Base-by-base conservation (phyloP, 2,888 invertebrate species). In the Serripes groenlandicus region DNA sequence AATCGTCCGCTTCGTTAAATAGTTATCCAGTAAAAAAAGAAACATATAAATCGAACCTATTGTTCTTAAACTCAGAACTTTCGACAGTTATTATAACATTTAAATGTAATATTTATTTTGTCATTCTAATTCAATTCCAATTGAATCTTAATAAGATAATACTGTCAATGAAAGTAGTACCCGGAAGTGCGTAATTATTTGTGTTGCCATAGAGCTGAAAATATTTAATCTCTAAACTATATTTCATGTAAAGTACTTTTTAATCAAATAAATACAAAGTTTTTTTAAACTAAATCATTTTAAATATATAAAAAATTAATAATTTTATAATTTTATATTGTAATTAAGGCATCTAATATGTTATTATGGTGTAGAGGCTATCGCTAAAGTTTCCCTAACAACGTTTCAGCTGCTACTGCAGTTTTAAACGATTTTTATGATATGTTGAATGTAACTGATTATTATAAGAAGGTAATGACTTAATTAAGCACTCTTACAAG, bases 351-450 rank as follows among this genome's bases (percentile, higher is more conserved):
- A n/a, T n/a, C n/a, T n/a, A n/a, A n/a, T n/a, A 49, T 49, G 15
- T 49, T 49, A 15, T 62, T 62, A 11, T 26, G 42, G 66, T 21
- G 23, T 66, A 5, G 66, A 66, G 66, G 42, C 42, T 66, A 26
- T 34, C 7, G 1, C 28, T 26, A 74, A 52, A 76, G 75, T 83
- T 83, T 75, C 83, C 78, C 52, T 83, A 79, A 79, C 83, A 75
- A 83, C 83, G 79, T 83, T 75, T 75, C 73, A 21, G 37, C n/a
- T 26, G 74, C 64, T 74, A 54, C 52, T 23, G 26, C 49, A 49
- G 34, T 34, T 54, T 26, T 18, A 35, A 35, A 21, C 5, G 49
- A 34, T 35, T 54, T 66, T 30, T 28, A 70, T 28, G 54, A 52
- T 52, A 42, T 3, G n/a, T 21, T 52, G 49, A 52, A 32, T 70